Evolutionary conservation across 1,140 invertebrate species (phyloP), one percentile per base, ranked within the genome.

Genomic region (Neocloeon triangulifer): DNA sequence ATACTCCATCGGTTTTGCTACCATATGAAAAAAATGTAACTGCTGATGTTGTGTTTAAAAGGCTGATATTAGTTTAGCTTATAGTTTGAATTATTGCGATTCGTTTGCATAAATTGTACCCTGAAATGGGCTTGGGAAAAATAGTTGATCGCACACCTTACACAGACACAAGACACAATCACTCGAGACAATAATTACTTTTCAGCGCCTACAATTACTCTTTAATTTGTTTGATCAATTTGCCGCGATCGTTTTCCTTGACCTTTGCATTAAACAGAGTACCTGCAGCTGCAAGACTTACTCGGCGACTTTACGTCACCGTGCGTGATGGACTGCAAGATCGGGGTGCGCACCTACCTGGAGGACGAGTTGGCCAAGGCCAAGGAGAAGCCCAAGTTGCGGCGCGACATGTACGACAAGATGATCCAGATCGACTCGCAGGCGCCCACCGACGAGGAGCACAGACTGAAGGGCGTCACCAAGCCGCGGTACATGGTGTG

Each of bases 401-500:
- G 80, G 57, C 82, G 80, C 59, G 72, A 73, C 48, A 50, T 55
- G 35, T 25, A 19, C 20, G 80, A 95, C 41, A 95, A 97, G 59
- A 96, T 97, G 89, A 74, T 91, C 35, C 81, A 91, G 50, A 81
- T 95, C 32, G 89, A 95, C 48, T 68, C 76, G 14, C 60, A 61
- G 37, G 89, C 88, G 4, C 89, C 89, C 6, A 88, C 74, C 9
- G 71, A 75, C 33, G 86, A 95, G 49, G 89, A 95, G 53, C 73
- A 84, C 39, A 57, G 68, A 33, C 55, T 80, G 35, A 77, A 82
- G 55, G 89, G 80, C 16, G 81, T 96, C 1, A 94, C 85, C 1
- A 95, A 94, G 54, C 84, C 85, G 0, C 61, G 89, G 29, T 96
- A 94, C 49, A 94, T 94, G 88, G 79, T 91, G 13, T 97, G 91